Evolutionary conservation across 2,888 invertebrate species (phyloP).

Genomic region (Congeria kusceri): DNA sequence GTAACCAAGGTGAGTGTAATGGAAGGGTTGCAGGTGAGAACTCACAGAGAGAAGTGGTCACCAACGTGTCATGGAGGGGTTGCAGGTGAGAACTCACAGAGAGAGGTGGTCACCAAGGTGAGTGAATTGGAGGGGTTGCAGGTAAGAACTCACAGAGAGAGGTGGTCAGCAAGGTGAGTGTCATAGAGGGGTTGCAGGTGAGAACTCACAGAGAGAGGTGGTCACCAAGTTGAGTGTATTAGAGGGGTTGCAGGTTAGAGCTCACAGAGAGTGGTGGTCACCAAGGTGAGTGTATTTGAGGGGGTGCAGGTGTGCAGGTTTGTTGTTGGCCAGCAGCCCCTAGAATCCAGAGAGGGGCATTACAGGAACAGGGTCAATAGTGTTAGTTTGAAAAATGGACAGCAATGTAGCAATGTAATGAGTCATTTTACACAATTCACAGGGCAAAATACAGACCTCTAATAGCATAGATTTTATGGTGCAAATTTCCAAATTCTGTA

Average conservation of each 20-base stretch:
- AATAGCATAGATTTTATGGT: no score
- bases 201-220: slow-evolving; percentile 71
- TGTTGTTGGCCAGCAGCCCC: no score
- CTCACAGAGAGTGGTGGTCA: slow-evolving; percentile 75
- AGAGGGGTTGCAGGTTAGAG: slow-evolving; percentile 38
- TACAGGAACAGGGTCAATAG: no score
- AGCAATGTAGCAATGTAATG: no score
- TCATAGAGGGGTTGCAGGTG: slow-evolving; percentile 35
- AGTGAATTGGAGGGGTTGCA: not conserved
- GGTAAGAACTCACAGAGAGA: slow-evolving; percentile 68
- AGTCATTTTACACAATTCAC: no score
- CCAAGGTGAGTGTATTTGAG: slow-evolving; percentile 70
- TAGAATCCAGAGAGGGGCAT: no score
- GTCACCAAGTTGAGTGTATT: slow-evolving; percentile 73
- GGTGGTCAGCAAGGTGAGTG: slow-evolving; percentile 77
- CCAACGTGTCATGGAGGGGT: slow-evolving; percentile 54
- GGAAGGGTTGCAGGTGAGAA: slow-evolving; percentile 32
- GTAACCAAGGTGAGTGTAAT: slow-evolving; percentile 73
- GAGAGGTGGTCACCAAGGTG: slow-evolving; percentile 81
- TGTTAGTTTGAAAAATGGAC: no score
- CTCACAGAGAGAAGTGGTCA: slow-evolving; percentile 76
- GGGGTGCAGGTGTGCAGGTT: no score
- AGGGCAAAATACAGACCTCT: no score
- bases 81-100: slow-evolving; percentile 56
- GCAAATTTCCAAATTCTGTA: no score